Evolutionary conservation across 1,140 invertebrate species (phyloP), one percentile per base, ranked within the genome.

Genomic region (Armadillidium nasatum): DNA sequence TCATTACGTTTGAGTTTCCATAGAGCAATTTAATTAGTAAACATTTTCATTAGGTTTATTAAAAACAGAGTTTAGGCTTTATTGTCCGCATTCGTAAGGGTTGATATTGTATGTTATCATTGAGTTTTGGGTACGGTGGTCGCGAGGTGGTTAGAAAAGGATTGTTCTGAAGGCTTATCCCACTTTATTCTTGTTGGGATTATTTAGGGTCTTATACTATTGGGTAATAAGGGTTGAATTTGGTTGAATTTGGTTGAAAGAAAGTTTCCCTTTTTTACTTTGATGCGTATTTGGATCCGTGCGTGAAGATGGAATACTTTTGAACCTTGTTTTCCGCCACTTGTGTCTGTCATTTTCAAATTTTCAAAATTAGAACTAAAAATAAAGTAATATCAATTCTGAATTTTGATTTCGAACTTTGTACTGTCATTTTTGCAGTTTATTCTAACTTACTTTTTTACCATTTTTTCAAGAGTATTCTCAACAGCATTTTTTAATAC

Each of bases 11-110:
- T 68, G 66, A 74, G 70, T 72, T 78, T 78, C 76, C 76, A 67
- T 70, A 78, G 33, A 33, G 72, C 76, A 78, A 78, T 78, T 78
- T 78, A 78, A 78, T 78, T 78, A 78, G 76, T 73, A 74, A 78
- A 78, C 76, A 78, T 78, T 78, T 78, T 78, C 76, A 78, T 78
- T 78, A 78, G 72, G 22, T 23, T 13, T 21, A 19, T 22, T 44
- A 60, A 60, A 60, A 60, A 19, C 11, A 19, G 19, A 60, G 50
- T 60, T 68, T n/a, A 19, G 66, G 15, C 45, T 68, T 43, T 45
- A 73, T 19, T 54, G 72, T 21, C 23, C 23, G 23, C 54, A n/a
- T 44, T 23, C 33, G 45, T 60, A 60, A 66, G 45, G 45, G 15
- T 60, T 11, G 54, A 54, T 23, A 54, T 10, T 33, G 33, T 67